phyloP scores from a whole-genome alignment of 2,797 vertebrate species.

The Pseudochirops corinnae region DNA sequence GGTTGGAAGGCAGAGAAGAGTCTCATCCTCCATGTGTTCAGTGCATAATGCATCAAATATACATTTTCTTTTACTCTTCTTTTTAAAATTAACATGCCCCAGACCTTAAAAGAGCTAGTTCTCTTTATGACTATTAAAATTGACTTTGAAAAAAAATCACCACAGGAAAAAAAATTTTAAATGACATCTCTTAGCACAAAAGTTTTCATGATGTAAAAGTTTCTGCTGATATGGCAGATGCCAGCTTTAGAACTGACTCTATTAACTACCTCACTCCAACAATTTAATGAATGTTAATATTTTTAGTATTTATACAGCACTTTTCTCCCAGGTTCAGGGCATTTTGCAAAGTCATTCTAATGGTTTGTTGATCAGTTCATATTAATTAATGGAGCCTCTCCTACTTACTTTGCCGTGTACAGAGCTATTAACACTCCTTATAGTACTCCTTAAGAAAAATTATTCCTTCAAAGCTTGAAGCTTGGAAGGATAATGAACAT shows the following conservation, averaged over 20 bases:
- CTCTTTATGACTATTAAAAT: slow-evolving; percentile 31
- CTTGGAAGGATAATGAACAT: not conserved
- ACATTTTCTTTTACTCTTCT: not conserved
- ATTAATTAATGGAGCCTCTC: not conserved
- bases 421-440: accelerated
- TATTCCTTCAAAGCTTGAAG: not conserved
- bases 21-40: not conserved
- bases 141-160: not conserved
- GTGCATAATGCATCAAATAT: not conserved
- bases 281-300: not conserved
- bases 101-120: not conserved
- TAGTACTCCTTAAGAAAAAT: not conserved
- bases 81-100: slow-evolving; percentile 4
- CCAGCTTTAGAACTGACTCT: not conserved
- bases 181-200: not conserved
- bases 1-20: not conserved
- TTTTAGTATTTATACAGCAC: not conserved
- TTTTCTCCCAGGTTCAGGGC: slow-evolving; percentile 31
- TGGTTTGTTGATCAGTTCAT: not conserved
- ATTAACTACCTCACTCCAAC: not conserved
- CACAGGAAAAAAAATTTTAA: not conserved
- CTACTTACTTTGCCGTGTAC: not conserved
- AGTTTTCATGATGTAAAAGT: not conserved
- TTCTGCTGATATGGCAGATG: not conserved
- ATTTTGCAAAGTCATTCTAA: not conserved